Percentiles rank a stretch among this genome's conserved stretches.
Evolutionary conservation across 53 echinoderm and acorn worm genomes (phyloP).

Genomic region (Antedon mediterranea): DNA sequence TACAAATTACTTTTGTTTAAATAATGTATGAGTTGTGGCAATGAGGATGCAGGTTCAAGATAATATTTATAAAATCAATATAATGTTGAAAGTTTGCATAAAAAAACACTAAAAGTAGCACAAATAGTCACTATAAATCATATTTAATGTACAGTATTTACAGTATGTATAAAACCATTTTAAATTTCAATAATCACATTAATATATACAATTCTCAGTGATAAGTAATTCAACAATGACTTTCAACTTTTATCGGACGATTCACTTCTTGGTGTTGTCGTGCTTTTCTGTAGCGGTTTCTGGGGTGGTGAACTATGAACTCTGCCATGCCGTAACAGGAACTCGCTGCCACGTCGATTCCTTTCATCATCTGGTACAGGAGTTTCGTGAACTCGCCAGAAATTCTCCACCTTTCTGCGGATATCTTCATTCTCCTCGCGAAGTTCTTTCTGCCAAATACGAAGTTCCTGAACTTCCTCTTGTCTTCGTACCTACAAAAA

Average conservation of each 20-base stretch:
- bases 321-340: neutral
- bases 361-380: conserved; percentile 33
- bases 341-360: neutral
- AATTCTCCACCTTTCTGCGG: conserved; percentile 74
- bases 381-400: conserved; percentile 89
- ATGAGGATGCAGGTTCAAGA: too few relatives aligned
- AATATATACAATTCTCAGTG: too few relatives aligned
- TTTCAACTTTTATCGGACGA: neutral
- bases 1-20: too few relatives aligned
- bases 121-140: too few relatives aligned
- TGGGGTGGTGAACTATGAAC: neutral
- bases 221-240: too few relatives aligned
- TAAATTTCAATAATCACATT: too few relatives aligned
- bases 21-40: too few relatives aligned
- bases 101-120: too few relatives aligned
- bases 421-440: conserved; percentile 93
- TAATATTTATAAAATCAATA: too few relatives aligned
- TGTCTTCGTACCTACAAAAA: conserved; percentile 50
- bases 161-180: too few relatives aligned
- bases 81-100: too few relatives aligned
- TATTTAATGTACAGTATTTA: too few relatives aligned
- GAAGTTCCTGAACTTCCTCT: conserved; percentile 70
- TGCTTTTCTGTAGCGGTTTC: neutral
- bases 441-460: conserved; percentile 86
- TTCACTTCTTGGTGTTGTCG: neutral